These are phyloP conservation scores for Hoplodrina blanda DNA, from an alignment of 2,888 invertebrate genomes.

Conservation along the genomic window DNA sequence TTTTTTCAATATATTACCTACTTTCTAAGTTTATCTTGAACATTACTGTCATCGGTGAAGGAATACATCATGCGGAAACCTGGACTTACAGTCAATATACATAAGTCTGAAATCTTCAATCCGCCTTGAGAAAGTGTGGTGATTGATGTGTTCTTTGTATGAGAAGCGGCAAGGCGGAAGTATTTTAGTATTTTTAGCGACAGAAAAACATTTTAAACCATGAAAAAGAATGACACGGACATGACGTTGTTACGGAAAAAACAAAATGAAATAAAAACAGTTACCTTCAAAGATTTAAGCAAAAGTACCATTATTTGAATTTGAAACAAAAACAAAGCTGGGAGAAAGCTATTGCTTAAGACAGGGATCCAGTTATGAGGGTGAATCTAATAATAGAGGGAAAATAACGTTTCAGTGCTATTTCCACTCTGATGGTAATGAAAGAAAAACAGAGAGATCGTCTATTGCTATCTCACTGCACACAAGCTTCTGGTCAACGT, in stretches of 20 bases:
- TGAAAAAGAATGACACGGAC: conserved; percentile 2
- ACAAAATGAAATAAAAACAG: conserved; percentile 15
- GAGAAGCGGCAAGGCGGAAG: no score
- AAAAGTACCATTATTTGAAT: conserved; percentile 40
- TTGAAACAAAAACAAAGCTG: conserved; percentile 31
- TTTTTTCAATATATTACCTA: no score
- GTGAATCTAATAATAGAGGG: conserved; percentile 43
- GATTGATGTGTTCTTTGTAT: no score
- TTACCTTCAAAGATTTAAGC: conserved; percentile 23
- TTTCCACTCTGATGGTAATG: conserved; percentile 22
- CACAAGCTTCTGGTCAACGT: neutral
- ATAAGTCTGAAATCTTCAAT: no score
- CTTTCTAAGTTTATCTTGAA: no score
- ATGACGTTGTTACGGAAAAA: conserved; percentile 10
- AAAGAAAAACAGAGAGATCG: conserved; percentile 11
- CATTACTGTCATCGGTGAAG: no score
- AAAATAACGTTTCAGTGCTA: conserved; percentile 29
- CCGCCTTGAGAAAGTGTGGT: no score
- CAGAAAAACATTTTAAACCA: no score
- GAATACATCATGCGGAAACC: no score
- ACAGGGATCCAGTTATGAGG: conserved; percentile 31
- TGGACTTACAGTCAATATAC: no score
- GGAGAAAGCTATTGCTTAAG: conserved; percentile 22
- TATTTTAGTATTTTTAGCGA: no score
- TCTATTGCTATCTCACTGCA: neutral